Conservation (phyloP, 1,140 invertebrate species). For the Eubasilissa regina region DNA sequence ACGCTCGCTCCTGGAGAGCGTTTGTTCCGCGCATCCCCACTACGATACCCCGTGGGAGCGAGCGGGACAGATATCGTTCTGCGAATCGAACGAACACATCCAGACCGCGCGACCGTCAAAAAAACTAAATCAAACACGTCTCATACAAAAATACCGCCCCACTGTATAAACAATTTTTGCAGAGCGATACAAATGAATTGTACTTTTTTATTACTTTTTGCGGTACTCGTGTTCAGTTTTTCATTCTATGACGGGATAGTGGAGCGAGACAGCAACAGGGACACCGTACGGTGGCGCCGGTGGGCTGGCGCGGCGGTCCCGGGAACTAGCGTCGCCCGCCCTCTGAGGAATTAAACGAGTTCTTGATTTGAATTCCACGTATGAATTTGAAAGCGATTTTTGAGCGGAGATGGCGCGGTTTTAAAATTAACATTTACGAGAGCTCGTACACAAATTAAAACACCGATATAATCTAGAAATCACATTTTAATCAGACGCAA, state of each 20-base stretch:
- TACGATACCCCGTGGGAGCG: slow-evolving; percentile 61
- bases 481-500: no score
- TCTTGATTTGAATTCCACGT: slow-evolving; percentile 53
- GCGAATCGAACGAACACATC: background rate
- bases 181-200: background rate
- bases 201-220: background rate
- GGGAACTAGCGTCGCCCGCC: slow-evolving; percentile 47
- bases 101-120: background rate
- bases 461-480: no score
- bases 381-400: slow-evolving; percentile 33
- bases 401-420: slow-evolving; percentile 15
- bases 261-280: slow-evolving; percentile 30
- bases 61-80: slow-evolving; percentile 61
- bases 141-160: slow-evolving; percentile 15
- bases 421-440: slow-evolving; percentile 7
- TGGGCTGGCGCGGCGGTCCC: slow-evolving; percentile 25
- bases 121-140: background rate
- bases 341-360: slow-evolving; percentile 46
- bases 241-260: background rate
- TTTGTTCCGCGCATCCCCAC: slow-evolving; percentile 43
- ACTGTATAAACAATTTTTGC: background rate
- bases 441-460: background rate
- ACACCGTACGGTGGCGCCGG: slow-evolving; percentile 52
- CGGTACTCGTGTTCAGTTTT: background rate
- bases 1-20: slow-evolving; percentile 41